Percentiles rank a stretch among this genome's conserved stretches.
phyloP scores from a whole-genome alignment of 2,797 vertebrate species.

The Amblyraja radiata region DNA sequence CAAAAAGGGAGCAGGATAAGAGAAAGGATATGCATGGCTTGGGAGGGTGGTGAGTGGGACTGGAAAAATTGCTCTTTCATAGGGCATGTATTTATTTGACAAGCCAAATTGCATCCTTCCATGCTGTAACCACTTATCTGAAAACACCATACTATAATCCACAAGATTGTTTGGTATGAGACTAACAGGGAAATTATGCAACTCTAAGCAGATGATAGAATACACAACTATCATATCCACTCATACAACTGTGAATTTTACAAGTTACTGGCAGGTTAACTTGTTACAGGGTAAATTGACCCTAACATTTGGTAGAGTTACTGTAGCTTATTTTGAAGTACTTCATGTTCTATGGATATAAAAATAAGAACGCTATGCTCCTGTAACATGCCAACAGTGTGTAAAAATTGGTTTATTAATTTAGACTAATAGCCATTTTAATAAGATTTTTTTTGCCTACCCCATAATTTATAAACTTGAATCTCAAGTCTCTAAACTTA shows the following conservation, averaged over 20 bases:
- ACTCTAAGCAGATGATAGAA: neutral
- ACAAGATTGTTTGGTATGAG: neutral
- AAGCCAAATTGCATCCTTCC: too few species aligned
- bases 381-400: conserved; percentile 9
- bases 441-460: neutral
- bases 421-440: conserved; percentile 13
- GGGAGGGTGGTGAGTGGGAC: too few species aligned
- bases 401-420: conserved; percentile 31
- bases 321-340: conserved; percentile 32
- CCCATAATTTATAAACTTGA: neutral
- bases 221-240: neutral
- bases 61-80: too few species aligned
- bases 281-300: conserved; percentile 35
- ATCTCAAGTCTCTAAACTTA: neutral
- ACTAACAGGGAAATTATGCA: neutral
- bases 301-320: conserved; percentile 26
- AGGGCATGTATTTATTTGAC: too few species aligned
- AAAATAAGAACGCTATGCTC: conserved; percentile 22
- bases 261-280: conserved; percentile 32
- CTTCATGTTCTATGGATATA: conserved; percentile 26
- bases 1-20: too few species aligned
- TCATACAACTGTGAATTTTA: conserved; percentile 8
- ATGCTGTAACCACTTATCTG: too few species aligned
- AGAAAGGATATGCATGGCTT: too few species aligned
- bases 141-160: neutral